phyloP scores from a whole-genome alignment of 2,797 vertebrate species.

The Ceyx erithaca region DNA sequence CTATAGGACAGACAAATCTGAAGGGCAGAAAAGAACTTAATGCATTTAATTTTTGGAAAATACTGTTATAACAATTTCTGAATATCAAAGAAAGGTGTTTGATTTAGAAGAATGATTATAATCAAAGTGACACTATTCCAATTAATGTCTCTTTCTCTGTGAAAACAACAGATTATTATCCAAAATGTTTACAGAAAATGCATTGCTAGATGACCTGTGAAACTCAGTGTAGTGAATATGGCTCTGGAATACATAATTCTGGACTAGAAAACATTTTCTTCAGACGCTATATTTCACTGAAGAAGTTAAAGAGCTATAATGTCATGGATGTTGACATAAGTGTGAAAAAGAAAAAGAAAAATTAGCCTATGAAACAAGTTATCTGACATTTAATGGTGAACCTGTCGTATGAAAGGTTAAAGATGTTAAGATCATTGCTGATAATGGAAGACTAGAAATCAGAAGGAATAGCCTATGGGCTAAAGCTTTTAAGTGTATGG shows the following conservation, averaged over 20 bases:
- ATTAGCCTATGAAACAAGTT: conserved; percentile 53
- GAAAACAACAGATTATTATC: neutral
- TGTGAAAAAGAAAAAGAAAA: conserved; percentile 59
- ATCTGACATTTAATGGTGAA: conserved; percentile 49
- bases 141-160: neutral
- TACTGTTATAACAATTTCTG: neutral
- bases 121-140: neutral
- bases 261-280: conserved; percentile 43
- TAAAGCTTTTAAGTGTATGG: conserved; percentile 11
- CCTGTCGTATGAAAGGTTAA: conserved; percentile 28
- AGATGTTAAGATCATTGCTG: conserved; percentile 37
- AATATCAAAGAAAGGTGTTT: neutral
- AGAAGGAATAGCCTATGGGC: conserved; percentile 3
- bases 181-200: conserved; percentile 7
- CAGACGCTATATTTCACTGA: conserved; percentile 41
- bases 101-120: neutral
- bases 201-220: neutral
- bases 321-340: conserved; percentile 23
- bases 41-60: neutral
- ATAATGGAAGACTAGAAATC: conserved; percentile 55
- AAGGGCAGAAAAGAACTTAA: neutral
- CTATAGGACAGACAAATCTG: neutral
- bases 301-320: conserved; percentile 56
- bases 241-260: conserved; percentile 43
- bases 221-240: neutral